phyloP scores from a whole-genome alignment of 2,797 vertebrate genomes.

The Pangasius djambal region DNA sequence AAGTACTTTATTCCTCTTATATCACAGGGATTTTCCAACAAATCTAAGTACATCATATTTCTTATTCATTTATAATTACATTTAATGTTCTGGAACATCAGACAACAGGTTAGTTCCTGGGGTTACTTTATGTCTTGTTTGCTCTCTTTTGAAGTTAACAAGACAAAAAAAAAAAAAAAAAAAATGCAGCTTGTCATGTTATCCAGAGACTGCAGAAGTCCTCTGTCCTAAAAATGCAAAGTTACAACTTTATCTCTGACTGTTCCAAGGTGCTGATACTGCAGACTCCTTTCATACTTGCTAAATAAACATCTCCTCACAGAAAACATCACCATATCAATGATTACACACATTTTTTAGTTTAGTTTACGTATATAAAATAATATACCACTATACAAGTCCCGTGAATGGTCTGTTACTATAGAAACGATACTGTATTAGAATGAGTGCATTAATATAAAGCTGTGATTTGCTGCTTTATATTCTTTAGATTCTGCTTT shows the following conservation, averaged over 20 bases:
- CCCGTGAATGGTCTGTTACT: neutral
- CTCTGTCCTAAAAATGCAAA: too few relatives aligned
- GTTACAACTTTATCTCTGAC: too few relatives aligned
- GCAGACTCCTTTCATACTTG: neutral
- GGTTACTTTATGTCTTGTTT: neutral
- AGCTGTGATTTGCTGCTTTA: neutral
- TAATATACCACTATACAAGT: too few relatives aligned
- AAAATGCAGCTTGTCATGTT: too few relatives aligned
- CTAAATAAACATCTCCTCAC: neutral
- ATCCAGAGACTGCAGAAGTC: neutral
- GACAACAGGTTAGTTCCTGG: neutral
- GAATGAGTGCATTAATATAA: neutral
- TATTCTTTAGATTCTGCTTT: too few relatives aligned
- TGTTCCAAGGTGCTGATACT: neutral
- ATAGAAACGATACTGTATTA: neutral
- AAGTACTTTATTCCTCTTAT: neutral
- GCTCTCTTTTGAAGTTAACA: neutral
- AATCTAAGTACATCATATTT: neutral
- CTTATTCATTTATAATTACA: neutral
- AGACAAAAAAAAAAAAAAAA: neutral
- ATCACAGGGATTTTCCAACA: neutral
- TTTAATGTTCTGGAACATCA: neutral
- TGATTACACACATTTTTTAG: neutral
- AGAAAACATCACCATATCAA: neutral
- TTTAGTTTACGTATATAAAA: neutral